Conservation (phyloP, 2,113 vertebrate species). For the Zosterops hypoxanthus region DNA sequence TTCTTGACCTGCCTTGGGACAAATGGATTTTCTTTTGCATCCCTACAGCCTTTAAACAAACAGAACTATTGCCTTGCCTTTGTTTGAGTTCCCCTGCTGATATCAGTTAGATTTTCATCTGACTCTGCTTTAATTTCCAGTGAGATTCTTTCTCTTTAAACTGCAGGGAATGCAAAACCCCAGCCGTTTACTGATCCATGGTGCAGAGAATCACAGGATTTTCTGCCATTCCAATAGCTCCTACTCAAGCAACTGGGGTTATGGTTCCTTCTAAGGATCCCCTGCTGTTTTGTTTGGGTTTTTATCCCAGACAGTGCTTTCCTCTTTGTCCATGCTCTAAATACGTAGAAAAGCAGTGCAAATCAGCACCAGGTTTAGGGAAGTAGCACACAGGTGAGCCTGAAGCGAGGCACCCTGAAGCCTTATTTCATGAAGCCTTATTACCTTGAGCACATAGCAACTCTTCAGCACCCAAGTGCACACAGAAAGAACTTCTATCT, state of each 20-base stretch:
- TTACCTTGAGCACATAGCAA: background rate
- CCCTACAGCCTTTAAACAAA: background rate
- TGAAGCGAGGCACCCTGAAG: background rate
- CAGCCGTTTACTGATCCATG: background rate
- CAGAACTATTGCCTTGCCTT: background rate
- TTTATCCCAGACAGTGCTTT: background rate
- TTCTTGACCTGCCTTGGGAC: background rate
- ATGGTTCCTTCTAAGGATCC: background rate
- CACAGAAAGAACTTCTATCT: background rate
- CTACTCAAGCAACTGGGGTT: background rate
- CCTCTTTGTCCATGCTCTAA: background rate
- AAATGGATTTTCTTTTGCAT: conserved; percentile 5
- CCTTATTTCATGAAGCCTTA: background rate
- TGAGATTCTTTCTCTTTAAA: background rate
- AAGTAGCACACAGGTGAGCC: background rate
- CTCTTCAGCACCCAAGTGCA: background rate
- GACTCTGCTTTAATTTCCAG: background rate
- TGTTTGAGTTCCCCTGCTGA: background rate
- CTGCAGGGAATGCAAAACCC: background rate
- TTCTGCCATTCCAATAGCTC: background rate
- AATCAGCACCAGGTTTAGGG: background rate
- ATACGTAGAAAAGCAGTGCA: background rate
- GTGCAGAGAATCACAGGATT: background rate
- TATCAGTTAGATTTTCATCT: background rate
- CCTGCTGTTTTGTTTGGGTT: background rate